Evolutionary conservation across 2,113 vertebrate genomes (phyloP).

Genomic region (Elephas maximus): DNA sequence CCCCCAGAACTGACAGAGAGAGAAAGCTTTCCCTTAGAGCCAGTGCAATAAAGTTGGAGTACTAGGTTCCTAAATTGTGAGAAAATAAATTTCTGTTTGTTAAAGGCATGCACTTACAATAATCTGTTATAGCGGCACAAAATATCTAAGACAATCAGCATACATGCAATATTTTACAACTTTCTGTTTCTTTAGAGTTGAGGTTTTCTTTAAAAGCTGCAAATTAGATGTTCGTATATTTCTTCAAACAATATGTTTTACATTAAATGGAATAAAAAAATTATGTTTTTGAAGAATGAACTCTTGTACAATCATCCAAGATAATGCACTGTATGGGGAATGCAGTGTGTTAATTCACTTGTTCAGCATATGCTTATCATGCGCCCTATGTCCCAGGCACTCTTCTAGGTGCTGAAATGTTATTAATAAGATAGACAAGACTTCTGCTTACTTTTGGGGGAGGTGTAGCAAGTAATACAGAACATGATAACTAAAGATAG

Average conservation of each 20-base stretch:
- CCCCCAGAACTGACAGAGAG: no score
- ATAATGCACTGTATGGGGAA: not conserved
- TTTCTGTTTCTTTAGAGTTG: not conserved
- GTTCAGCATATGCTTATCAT: not conserved
- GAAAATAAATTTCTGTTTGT: no score
- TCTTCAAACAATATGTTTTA: not conserved
- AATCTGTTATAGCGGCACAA: no score
- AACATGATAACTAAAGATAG: not conserved
- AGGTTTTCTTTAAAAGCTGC: not conserved
- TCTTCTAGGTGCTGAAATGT: not conserved
- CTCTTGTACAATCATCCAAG: not conserved
- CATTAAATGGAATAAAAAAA: not conserved
- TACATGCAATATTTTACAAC: not conserved
- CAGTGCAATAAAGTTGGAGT: no score
- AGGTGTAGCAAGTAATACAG: not conserved
- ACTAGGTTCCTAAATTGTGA: no score
- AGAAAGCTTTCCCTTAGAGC: no score
- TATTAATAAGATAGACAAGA: not conserved
- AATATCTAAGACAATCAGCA: no score
- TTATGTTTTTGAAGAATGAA: not conserved
- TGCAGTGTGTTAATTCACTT: not conserved
- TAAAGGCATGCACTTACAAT: no score
- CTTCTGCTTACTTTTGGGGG: not conserved
- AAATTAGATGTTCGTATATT: not conserved
- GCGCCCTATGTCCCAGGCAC: no score